Evolutionary conservation across 2,797 vertebrate genomes (phyloP).

Genomic region (Allobates femoralis): DNA sequence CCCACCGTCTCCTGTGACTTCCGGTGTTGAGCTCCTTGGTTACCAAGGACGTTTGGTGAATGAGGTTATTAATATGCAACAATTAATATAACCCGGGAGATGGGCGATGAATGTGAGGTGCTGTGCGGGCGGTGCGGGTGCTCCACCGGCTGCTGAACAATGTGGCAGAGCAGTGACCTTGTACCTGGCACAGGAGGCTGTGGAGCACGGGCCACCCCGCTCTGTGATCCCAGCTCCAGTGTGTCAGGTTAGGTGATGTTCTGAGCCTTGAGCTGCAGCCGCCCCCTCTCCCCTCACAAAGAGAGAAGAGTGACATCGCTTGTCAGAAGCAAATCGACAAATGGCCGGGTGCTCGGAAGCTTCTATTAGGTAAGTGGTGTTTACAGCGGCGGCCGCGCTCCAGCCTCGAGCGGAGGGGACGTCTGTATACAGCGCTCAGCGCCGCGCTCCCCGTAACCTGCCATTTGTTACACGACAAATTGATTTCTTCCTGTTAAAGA

Average conservation of each 20-base stretch:
- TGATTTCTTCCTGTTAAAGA: slow-evolving; percentile 54
- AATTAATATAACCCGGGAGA: slow-evolving; percentile 46
- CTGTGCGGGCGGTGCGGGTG: neutral
- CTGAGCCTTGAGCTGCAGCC: neutral
- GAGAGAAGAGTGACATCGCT: slow-evolving; percentile 12
- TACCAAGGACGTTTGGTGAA: slow-evolving; percentile 50
- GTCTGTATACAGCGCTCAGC: slow-evolving; percentile 40
- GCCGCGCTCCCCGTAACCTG: slow-evolving; percentile 31
- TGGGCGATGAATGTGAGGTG: slow-evolving; percentile 41
- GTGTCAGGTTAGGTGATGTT: neutral
- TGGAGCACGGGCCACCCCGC: neutral
- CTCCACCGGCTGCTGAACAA: neutral
- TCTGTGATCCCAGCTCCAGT: neutral
- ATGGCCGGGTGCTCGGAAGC: slow-evolving; percentile 24
- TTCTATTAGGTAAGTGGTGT: slow-evolving; percentile 57
- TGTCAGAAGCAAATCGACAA: slow-evolving; percentile 45
- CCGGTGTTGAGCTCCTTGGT: slow-evolving; percentile 27
- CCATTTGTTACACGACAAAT: slow-evolving; percentile 55
- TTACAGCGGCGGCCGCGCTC: slow-evolving; percentile 32
- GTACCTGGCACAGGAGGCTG: neutral
- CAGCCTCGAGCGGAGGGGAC: slow-evolving; percentile 1
- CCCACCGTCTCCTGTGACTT: slow-evolving; percentile 43
- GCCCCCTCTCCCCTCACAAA: neutral
- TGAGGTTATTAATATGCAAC: slow-evolving; percentile 31
- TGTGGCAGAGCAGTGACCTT: slow-evolving; percentile 27